Base-by-base conservation (phyloP, 2,888 invertebrate genomes). In the Brachyptera risi region DNA sequence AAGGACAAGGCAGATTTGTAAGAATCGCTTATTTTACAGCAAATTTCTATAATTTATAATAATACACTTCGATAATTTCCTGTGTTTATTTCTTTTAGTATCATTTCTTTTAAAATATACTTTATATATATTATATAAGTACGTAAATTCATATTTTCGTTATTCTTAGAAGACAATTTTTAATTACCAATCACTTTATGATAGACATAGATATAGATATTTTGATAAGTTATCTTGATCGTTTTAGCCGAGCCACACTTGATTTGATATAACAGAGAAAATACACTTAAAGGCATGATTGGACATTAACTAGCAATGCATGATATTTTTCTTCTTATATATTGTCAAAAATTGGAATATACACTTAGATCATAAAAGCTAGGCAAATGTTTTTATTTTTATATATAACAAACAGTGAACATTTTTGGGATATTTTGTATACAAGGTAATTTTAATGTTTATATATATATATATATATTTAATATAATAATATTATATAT, bases 321-420 rank as follows among this genome's bases (percentile, higher is more conserved):
- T 19, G 21, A 37, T 35, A 23, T 35, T n/a, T n/a, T n/a, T 19
- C 21, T 59, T 60, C 56, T 63, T 74, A 75, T 71, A 75, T 76
- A 76, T 76, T 76, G 75, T 76, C 76, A 74, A 75, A 75, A 75
- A 75, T 37, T 75, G 73, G 73, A 76, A 76, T 74, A 72, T 69
- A 57, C 57, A 60, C 57, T 50, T 31, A 60, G 57, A 59, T 21
- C 27, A 42, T 49, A 56, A 61, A 64, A 61, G 61, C 61, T 56
- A 56, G 31, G 31, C 31, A 31, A 11, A 31, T 7, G 5, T 31
- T 5, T 31, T 31, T 31, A 31, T n/a, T n/a, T n/a, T n/a, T n/a
- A n/a, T n/a, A n/a, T n/a, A n/a, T n/a, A n/a, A n/a, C n/a, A n/a
- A n/a, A n/a, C n/a, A n/a, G n/a, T n/a, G n/a, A n/a, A n/a, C n/a